A percentile compares a stretch with the other conserved stretches of the same genome.
phyloP scores from a whole-genome alignment of 1,140 invertebrate genomes.

The Brachionus rubens region DNA sequence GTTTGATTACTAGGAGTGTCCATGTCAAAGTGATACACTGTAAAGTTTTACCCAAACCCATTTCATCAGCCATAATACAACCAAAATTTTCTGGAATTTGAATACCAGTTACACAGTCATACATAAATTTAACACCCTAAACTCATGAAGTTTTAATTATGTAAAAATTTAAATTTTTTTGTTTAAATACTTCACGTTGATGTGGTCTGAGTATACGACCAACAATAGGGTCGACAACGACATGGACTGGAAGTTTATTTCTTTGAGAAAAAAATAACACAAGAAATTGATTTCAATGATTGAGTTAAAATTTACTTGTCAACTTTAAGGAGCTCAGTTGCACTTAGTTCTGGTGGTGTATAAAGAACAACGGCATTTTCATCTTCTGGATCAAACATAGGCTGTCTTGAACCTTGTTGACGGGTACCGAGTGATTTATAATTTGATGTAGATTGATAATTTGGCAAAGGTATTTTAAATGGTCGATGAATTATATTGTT shows the following conservation, averaged over 20 bases:
- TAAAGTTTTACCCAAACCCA: constrained; percentile 89
- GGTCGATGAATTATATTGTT: constrained; percentile 15
- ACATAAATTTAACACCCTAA: constrained; percentile 96
- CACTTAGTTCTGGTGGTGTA: constrained; percentile 73
- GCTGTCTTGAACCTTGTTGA: constrained; percentile 67
- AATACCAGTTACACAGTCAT: constrained; percentile 89
- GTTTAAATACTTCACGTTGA: constrained; percentile 75
- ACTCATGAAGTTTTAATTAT: constrained; percentile 34
- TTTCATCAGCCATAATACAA: constrained; percentile 98
- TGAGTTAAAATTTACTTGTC: constrained; percentile 62
- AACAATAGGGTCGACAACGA: constrained; percentile 88
- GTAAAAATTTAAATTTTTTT: not conserved
- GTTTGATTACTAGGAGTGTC: constrained; percentile 72
- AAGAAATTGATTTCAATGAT: constrained; percentile 10
- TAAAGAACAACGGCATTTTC: constrained; percentile 89
- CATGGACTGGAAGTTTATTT: constrained; percentile 70
- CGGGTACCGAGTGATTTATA: constrained; percentile 71
- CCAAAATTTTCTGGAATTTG: constrained; percentile 82
- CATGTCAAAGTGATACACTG: constrained; percentile 95
- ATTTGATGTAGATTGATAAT: constrained; percentile 60
- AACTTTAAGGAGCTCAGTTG: constrained; percentile 77
- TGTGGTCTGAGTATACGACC: constrained; percentile 88
- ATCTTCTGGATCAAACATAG: constrained; percentile 87
- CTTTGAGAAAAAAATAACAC: constrained; percentile 54
- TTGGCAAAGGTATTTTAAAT: constrained; percentile 45